phyloP scores from a whole-genome alignment of 2,888 invertebrate genomes.

The Pterostichus madidus region DNA sequence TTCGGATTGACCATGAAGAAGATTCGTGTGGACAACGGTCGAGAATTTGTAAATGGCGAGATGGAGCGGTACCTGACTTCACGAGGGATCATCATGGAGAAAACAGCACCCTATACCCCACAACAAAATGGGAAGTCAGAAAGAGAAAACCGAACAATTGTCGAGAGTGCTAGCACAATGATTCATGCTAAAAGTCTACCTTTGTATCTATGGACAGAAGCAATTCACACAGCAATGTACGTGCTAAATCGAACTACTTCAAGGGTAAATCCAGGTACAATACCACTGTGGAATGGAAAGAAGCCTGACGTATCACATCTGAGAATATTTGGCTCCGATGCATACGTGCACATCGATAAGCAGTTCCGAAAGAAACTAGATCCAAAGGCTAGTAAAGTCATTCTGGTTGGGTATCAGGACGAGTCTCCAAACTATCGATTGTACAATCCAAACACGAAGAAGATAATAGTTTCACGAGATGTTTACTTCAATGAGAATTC shows the following conservation, averaged over 20 bases:
- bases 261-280: constrained; percentile 57
- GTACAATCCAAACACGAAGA: no score
- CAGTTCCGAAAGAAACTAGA: no score
- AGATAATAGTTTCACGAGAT: no score
- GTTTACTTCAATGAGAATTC: no score
- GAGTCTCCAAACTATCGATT: no score
- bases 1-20: no score
- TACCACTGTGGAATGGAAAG: constrained; percentile 68
- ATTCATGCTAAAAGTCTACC: constrained; percentile 69
- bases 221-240: constrained; percentile 71
- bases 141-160: constrained; percentile 71
- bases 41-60: no score
- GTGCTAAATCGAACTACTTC: constrained; percentile 69
- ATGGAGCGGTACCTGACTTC: no score
- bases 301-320: constrained; percentile 68
- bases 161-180: constrained; percentile 72
- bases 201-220: constrained; percentile 73
- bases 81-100: constrained; percentile 68
- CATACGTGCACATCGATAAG: constrained; percentile 57
- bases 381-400: no score
- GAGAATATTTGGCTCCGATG: constrained; percentile 68
- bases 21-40: no score
- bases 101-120: constrained; percentile 68
- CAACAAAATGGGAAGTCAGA: constrained; percentile 72
- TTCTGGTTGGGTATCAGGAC: no score